These are phyloP conservation scores for Syrrhaptes paradoxus DNA, from an alignment of 2,113 vertebrate species.

Conservation along the genomic window DNA sequence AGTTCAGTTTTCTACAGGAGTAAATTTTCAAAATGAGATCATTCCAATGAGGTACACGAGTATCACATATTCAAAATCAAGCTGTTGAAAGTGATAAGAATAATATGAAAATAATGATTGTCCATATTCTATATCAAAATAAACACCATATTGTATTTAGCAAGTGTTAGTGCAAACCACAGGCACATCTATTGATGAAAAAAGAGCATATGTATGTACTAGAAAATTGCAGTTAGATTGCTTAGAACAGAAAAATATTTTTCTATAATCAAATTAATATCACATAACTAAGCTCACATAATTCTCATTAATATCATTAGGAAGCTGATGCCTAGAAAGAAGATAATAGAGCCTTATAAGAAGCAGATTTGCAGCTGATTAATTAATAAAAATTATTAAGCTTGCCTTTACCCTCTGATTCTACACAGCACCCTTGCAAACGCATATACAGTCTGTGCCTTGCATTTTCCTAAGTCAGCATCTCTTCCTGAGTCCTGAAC, in stretches of 20 bases:
- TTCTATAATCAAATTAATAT: neutral
- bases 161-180: neutral
- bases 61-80: neutral
- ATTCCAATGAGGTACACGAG: neutral
- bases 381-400: slow-evolving; percentile 7
- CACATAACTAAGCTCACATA: neutral
- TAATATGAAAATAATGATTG: neutral
- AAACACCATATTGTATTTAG: neutral
- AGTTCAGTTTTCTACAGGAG: neutral
- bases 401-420: neutral
- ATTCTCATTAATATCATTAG: neutral
- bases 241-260: neutral
- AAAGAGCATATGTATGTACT: neutral
- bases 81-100: neutral
- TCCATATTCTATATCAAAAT: neutral
- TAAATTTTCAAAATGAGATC: neutral
- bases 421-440: neutral
- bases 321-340: neutral
- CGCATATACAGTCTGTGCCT: neutral
- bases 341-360: neutral
- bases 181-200: neutral
- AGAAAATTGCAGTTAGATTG: neutral
- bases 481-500: neutral
- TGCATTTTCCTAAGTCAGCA: neutral
- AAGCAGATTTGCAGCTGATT: neutral